Evolutionary conservation across 1,140 invertebrate genomes (phyloP).

Genomic region (Bactericera cockerelli): DNA sequence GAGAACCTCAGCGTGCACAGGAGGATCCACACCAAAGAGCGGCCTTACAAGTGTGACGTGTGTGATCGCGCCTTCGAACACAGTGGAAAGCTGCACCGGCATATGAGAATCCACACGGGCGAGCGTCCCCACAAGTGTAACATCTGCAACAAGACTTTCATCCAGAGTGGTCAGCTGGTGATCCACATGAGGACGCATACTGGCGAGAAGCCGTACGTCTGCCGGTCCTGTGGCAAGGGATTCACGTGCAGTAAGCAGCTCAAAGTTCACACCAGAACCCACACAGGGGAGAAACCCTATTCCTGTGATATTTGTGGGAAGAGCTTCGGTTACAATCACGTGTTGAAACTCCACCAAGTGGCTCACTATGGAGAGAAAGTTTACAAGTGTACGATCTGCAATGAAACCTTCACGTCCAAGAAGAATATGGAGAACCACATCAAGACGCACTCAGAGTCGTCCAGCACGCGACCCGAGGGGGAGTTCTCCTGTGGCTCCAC

Average conservation of each 20-base stretch:
- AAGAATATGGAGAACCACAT: constrained; percentile 80
- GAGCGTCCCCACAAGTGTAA: constrained; percentile 86
- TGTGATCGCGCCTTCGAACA: constrained; percentile 85
- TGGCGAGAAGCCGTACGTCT: constrained; percentile 80
- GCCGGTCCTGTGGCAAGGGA: constrained; percentile 67
- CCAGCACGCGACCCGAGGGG: constrained; percentile 25
- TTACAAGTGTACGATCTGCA: constrained; percentile 79
- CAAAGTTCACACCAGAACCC: constrained; percentile 69
- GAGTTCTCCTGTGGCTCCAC: constrained; percentile 25
- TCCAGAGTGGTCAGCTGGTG: constrained; percentile 71
- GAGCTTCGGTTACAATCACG: constrained; percentile 75
- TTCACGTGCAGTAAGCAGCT: constrained; percentile 82
- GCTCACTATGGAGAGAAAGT: constrained; percentile 81
- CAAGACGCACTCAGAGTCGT: constrained; percentile 61
- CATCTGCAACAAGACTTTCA: constrained; percentile 82
- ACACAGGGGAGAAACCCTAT: constrained; percentile 66
- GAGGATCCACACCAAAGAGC: constrained; percentile 79
- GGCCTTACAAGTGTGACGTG: constrained; percentile 73
- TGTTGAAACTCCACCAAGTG: constrained; percentile 74
- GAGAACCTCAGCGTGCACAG: constrained; percentile 81
- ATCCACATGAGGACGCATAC: constrained; percentile 79
- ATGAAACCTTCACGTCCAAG: constrained; percentile 74
- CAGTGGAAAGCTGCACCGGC: constrained; percentile 77
- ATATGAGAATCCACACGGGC: constrained; percentile 82
- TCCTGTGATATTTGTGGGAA: constrained; percentile 62